A percentile compares a stretch with the other conserved stretches of the same genome.
Conservation (phyloP, 2,113 vertebrate genomes). For the Stigmatopora nigra region DNA sequence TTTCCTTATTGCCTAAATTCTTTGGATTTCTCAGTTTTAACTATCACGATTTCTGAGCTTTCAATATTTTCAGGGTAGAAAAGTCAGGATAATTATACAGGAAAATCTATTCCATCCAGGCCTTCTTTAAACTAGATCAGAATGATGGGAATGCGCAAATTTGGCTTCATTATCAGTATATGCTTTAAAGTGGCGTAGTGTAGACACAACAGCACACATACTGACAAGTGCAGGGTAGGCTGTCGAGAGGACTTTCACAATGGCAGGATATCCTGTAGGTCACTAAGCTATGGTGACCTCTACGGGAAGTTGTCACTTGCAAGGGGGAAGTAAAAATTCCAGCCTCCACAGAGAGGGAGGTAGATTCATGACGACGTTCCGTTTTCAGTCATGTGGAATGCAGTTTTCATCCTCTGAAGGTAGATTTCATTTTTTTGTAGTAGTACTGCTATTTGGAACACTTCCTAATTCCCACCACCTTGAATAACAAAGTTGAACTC, state of each 20-base stretch:
- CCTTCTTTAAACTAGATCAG: not conserved
- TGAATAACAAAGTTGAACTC: too few species aligned
- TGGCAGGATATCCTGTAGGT: conserved; percentile 72
- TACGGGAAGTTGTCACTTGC: conserved; percentile 67
- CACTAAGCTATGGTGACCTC: conserved; percentile 57
- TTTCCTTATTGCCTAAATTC: too few species aligned
- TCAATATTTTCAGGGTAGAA: not conserved
- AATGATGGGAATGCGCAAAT: not conserved
- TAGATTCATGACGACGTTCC: conserved; percentile 33
- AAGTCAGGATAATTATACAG: not conserved
- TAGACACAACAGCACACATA: conserved; percentile 36
- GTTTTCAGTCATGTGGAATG: conserved; percentile 18
- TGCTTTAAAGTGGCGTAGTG: conserved; percentile 5
- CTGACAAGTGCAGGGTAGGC: conserved; percentile 41
- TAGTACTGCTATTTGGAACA: not conserved
- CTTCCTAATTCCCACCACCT: too few species aligned
- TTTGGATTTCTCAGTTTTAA: not conserved
- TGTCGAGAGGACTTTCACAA: conserved; percentile 65
- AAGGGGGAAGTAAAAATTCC: conserved; percentile 65
- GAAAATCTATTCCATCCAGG: not conserved
- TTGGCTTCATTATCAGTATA: not conserved
- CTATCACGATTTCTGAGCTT: not conserved
- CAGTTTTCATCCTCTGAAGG: not conserved
- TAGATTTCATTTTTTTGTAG: not conserved
- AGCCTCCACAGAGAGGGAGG: conserved; percentile 35